Evolutionary conservation across 2,113 vertebrate genomes (phyloP).

Genomic region (Hippocampus guttulatus): DNA sequence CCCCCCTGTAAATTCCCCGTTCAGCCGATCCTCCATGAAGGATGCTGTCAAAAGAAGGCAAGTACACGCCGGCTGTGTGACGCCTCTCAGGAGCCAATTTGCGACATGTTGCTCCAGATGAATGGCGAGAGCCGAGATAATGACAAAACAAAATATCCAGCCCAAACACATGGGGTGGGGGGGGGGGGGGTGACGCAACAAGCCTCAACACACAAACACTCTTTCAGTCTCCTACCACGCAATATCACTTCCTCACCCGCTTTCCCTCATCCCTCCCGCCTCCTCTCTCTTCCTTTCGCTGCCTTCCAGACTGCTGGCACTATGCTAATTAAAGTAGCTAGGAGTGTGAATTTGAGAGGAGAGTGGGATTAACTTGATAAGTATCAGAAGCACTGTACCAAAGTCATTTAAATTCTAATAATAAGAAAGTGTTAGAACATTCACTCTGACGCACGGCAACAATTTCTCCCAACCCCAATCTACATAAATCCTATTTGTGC

Average conservation of each 20-base stretch:
- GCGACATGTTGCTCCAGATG: conserved; percentile 60
- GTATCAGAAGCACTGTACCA: conserved; percentile 76
- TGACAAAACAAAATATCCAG: conserved; percentile 70
- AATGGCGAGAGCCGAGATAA: conserved; percentile 60
- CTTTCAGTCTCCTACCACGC: conserved; percentile 64
- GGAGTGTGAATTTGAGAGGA: conserved; percentile 73
- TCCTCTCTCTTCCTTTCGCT: conserved; percentile 47
- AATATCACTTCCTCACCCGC: conserved; percentile 34
- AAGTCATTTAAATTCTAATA: conserved; percentile 80
- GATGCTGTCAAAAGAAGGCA: conserved; percentile 54
- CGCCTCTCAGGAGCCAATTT: conserved; percentile 69
- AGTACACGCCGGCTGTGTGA: conserved; percentile 51
- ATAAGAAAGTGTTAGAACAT: conserved; percentile 79
- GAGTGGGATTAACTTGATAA: conserved; percentile 79
- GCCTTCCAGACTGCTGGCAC: conserved; percentile 70
- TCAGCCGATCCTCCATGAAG: conserved; percentile 62
- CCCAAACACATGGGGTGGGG: conserved; percentile 41
- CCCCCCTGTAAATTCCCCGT: conserved; percentile 26
- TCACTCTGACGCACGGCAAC: conserved; percentile 71
- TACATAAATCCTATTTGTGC: conserved; percentile 79
- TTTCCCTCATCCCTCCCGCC: conserved; percentile 20
- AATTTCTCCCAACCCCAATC: conserved; percentile 70
- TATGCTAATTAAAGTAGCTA: conserved; percentile 80
- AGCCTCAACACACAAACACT: conserved; percentile 68
- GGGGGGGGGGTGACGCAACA: conserved; percentile 62